phyloP scores from a whole-genome alignment of 2,113 vertebrate species.

The Sphaerodactylus townsendi region DNA sequence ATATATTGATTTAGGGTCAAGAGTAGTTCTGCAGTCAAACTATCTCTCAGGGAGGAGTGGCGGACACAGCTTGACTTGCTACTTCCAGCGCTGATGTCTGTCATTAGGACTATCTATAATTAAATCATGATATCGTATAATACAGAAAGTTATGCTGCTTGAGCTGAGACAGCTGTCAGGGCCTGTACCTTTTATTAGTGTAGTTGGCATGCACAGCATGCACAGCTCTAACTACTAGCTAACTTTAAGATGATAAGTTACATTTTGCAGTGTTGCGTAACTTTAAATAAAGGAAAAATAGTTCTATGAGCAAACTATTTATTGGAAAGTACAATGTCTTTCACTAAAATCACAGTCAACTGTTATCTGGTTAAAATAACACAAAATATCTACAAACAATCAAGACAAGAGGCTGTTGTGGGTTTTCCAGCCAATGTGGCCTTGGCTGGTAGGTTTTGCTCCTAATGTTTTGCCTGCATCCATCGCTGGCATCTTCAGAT shows the following conservation, averaged over 20 bases:
- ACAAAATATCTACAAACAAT: neutral
- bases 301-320: neutral
- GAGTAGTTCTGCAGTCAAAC: slow-evolving; percentile 31
- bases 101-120: slow-evolving; percentile 69
- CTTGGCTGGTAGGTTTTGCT: no score
- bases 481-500: no score
- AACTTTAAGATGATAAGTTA: slow-evolving; percentile 55
- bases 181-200: slow-evolving; percentile 65
- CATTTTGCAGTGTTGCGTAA: slow-evolving; percentile 40
- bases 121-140: slow-evolving; percentile 71
- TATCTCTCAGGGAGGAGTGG: slow-evolving; percentile 59
- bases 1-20: slow-evolving; percentile 49
- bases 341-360: neutral
- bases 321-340: slow-evolving; percentile 21
- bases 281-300: slow-evolving; percentile 21
- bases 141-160: slow-evolving; percentile 61
- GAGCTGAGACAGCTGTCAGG: slow-evolving; percentile 63
- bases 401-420: neutral
- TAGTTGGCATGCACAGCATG: slow-evolving; percentile 60
- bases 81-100: slow-evolving; percentile 56
- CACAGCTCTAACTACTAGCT: slow-evolving; percentile 54
- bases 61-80: slow-evolving; percentile 51
- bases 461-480: no score
- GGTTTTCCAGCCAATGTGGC: no score
- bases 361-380: neutral